Percentiles rank a stretch among this genome's conserved stretches.
Conservation (phyloP, 2,113 vertebrate genomes). For the Naja naja region DNA sequence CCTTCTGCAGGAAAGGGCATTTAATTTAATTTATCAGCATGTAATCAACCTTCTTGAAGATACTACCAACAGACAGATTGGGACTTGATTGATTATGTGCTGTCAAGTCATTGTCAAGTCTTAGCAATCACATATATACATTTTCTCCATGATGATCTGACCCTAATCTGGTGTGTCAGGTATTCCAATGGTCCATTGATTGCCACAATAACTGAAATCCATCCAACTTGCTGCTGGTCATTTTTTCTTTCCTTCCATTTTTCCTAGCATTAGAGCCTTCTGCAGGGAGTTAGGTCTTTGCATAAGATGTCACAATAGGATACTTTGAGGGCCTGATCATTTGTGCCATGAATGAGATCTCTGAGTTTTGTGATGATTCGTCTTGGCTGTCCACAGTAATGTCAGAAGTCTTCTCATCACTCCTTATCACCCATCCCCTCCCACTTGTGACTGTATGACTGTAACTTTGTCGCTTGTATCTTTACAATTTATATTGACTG, state of each 20-base stretch:
- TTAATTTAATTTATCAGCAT: background rate
- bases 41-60: background rate
- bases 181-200: background rate
- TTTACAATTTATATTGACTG: no score
- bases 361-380: background rate
- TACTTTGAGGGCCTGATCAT: background rate
- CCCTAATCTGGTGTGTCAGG: background rate
- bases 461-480: no score
- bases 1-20: background rate
- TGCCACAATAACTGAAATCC: background rate
- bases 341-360: background rate
- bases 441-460: no score
- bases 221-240: background rate
- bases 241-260: background rate
- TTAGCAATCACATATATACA: background rate
- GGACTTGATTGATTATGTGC: background rate
- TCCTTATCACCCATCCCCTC: no score
- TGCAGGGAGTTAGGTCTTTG: background rate
- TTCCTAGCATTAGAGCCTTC: background rate
- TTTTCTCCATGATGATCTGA: background rate
- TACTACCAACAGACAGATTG: background rate
- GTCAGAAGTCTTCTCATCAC: background rate
- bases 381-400: background rate
- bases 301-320: background rate
- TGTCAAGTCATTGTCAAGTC: background rate